Percentiles rank a stretch among this genome's conserved stretches.
These are phyloP conservation scores for Aspidoscelis tigris DNA, from an alignment of 2,113 vertebrate species.

Conservation along the genomic window DNA sequence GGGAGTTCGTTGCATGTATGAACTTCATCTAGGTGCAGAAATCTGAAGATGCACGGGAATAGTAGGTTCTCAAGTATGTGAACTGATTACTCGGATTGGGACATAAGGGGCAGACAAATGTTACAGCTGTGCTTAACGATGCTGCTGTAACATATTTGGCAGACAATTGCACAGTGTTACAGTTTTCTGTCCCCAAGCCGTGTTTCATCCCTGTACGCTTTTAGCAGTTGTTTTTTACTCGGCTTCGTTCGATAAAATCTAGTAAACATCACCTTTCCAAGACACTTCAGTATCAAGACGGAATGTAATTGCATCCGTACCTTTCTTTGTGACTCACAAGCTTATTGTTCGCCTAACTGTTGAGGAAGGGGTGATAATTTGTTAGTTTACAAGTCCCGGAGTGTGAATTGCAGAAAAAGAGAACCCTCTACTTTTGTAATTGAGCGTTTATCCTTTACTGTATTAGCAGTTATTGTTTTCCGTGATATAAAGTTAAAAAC, in stretches of 20 bases:
- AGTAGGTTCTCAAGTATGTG: neutral
- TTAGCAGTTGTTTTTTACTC: neutral
- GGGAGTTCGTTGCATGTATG: neutral
- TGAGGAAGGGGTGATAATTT: neutral
- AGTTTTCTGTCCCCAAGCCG: neutral
- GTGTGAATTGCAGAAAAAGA: conserved; percentile 19
- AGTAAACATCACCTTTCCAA: neutral
- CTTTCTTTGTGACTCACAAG: conserved; percentile 6
- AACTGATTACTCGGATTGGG: neutral
- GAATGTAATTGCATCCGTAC: neutral
- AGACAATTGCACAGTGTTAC: rapidly evolving
- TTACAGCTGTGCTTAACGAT: neutral
- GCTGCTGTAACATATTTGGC: neutral
- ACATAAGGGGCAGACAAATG: neutral
- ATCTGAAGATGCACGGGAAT: neutral
- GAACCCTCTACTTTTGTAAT: conserved; percentile 40
- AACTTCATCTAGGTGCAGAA: neutral
- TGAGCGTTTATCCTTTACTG: conserved; percentile 18
- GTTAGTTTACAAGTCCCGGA: neutral
- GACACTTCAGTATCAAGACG: neutral
- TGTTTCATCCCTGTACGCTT: neutral
- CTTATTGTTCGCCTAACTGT: neutral
- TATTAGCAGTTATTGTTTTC: conserved; percentile 48
- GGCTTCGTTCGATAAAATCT: conserved; percentile 5
- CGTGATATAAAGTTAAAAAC: conserved; percentile 27